Evolutionary conservation across 1,140 invertebrate species (phyloP).

Genomic region (Hirudo medicinalis): DNA sequence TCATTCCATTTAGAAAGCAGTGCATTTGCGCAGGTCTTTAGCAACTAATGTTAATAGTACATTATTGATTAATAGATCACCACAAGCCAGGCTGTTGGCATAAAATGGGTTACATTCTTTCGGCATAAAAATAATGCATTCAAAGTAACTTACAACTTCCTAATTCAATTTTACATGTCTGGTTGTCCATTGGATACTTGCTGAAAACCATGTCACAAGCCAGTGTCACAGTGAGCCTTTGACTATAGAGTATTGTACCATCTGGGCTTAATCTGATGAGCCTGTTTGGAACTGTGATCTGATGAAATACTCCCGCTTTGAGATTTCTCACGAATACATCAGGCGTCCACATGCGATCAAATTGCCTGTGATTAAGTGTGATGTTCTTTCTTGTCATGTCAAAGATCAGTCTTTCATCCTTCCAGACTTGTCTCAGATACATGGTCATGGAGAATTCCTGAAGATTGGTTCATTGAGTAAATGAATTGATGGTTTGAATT

Average conservation of each 20-base stretch:
- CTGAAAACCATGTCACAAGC: constrained; percentile 82
- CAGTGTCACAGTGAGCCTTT: constrained; percentile 26
- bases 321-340: constrained; percentile 14
- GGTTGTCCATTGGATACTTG: constrained; percentile 90
- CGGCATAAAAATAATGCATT: too few relatives aligned
- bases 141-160: constrained; percentile 54
- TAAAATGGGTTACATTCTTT: too few relatives aligned
- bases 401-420: constrained; percentile 1
- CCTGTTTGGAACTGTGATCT: constrained; percentile 48
- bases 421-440: constrained; percentile 10
- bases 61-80: too few relatives aligned
- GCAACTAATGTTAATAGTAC: too few relatives aligned
- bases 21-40: too few relatives aligned
- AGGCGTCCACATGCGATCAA: constrained; percentile 12
- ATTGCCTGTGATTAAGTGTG: constrained; percentile 14
- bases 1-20: neutral
- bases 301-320: constrained; percentile 43
- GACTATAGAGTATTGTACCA: constrained; percentile 20
- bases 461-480: neutral
- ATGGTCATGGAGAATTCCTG: constrained; percentile 16
- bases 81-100: too few relatives aligned
- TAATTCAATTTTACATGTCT: constrained; percentile 75
- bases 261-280: constrained; percentile 42
- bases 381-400: neutral
- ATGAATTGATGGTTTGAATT: too few relatives aligned